Evolutionary conservation across 2,888 invertebrate species (phyloP).

Genomic region (Carterocephalus palaemon): DNA sequence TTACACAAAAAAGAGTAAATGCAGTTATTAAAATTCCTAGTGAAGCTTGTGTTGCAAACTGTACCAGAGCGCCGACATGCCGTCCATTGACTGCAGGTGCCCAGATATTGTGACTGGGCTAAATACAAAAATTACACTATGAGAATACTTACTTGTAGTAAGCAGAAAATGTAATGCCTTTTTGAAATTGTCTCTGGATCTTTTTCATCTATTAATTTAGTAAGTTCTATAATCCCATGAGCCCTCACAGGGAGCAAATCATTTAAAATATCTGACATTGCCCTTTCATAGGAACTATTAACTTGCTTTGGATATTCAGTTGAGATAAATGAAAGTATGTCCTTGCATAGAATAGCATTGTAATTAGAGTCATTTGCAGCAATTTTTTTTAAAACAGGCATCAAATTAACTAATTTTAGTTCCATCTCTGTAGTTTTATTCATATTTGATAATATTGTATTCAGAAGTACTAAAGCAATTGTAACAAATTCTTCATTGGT

Average conservation of each 20-base stretch:
- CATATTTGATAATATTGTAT: slow-evolving; percentile 57
- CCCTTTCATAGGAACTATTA: slow-evolving; percentile 76
- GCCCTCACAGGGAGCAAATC: slow-evolving; percentile 87
- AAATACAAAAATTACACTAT: too few relatives aligned
- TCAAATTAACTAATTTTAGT: slow-evolving; percentile 46
- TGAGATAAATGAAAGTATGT: slow-evolving; percentile 51
- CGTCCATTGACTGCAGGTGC: too few relatives aligned
- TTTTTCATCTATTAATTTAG: slow-evolving; percentile 83
- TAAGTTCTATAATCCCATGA: slow-evolving; percentile 86
- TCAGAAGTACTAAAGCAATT: slow-evolving; percentile 62
- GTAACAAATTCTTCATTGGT: slow-evolving; percentile 60
- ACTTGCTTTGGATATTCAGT: slow-evolving; percentile 38
- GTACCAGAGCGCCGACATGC: too few relatives aligned
- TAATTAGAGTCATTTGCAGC: slow-evolving; percentile 41
- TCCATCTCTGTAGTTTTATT: slow-evolving; percentile 38
- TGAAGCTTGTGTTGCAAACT: too few relatives aligned
- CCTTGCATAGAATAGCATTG: slow-evolving; percentile 56
- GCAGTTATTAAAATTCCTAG: too few relatives aligned
- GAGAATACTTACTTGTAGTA: slow-evolving; percentile 83
- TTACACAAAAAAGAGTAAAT: too few relatives aligned
- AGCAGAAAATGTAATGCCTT: slow-evolving; percentile 82
- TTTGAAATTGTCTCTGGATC: slow-evolving; percentile 82
- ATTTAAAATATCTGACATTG: slow-evolving; percentile 83
- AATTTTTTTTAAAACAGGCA: slow-evolving; percentile 49
- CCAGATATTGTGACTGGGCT: too few relatives aligned